Conservation (phyloP, 2,113 vertebrate species). For the Bubalus kerabau region DNA sequence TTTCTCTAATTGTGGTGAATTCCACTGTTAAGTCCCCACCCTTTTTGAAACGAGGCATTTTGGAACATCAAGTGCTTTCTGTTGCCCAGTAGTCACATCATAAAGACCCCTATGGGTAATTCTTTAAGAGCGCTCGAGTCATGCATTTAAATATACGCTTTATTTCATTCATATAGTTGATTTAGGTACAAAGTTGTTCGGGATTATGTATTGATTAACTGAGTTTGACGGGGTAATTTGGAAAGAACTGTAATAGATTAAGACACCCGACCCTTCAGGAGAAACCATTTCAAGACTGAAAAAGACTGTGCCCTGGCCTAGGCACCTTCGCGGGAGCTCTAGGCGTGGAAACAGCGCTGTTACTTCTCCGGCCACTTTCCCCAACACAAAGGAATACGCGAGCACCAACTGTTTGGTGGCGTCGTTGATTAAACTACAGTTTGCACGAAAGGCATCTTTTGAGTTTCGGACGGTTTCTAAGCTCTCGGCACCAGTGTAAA, state of each 20-base stretch:
- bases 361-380: neutral
- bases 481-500: neutral
- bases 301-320: neutral
- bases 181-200: neutral
- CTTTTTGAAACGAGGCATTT: neutral
- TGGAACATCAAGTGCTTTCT: neutral
- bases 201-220: neutral
- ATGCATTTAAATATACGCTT: neutral
- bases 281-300: neutral
- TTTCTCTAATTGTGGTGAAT: neutral
- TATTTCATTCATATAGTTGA: neutral
- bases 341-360: neutral
- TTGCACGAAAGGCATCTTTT: neutral
- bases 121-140: neutral
- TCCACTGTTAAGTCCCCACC: neutral
- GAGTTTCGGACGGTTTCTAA: neutral
- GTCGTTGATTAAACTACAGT: neutral
- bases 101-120: neutral
- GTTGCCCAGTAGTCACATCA: neutral
- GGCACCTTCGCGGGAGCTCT: neutral
- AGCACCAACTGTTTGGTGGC: neutral
- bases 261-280: neutral
- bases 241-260: neutral
- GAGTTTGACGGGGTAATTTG: neutral
- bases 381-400: constrained; percentile 42